Percentiles rank a stretch among this genome's conserved stretches.
These are phyloP conservation scores for Ganaspis sp. DNA, from an alignment of 1,140 invertebrate genomes.

Conservation along the genomic window DNA sequence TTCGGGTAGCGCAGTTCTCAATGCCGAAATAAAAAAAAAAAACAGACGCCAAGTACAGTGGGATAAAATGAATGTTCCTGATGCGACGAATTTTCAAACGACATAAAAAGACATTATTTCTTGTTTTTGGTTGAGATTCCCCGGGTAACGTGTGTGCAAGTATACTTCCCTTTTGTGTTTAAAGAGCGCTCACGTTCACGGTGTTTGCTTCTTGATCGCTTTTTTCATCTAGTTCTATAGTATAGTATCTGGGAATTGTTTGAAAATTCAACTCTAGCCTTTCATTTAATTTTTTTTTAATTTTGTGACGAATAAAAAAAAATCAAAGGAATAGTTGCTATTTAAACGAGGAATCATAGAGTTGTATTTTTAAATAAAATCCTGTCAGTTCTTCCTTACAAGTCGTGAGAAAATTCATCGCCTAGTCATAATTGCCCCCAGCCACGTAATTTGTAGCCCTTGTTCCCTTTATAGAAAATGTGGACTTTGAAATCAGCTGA, in stretches of 20 bases:
- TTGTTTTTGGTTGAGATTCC: background rate
- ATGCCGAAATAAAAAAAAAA: slow-evolving; percentile 29
- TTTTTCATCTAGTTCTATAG: background rate
- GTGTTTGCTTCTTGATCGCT: background rate
- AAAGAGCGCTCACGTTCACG: background rate
- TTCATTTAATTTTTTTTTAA: background rate
- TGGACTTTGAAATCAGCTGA: background rate
- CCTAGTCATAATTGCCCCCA: slow-evolving; percentile 43
- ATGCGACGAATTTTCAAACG: slow-evolving; percentile 23
- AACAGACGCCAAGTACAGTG: slow-evolving; percentile 16
- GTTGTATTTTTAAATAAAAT: slow-evolving; percentile 8
- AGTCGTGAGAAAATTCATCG: slow-evolving; percentile 38
- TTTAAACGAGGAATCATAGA: background rate
- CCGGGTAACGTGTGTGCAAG: background rate
- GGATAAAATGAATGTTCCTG: background rate
- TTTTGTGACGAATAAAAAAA: background rate
- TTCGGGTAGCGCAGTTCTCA: slow-evolving; percentile 53
- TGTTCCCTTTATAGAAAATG: background rate
- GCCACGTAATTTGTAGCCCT: background rate
- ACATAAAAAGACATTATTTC: background rate
- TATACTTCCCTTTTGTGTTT: background rate
- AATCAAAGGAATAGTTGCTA: background rate
- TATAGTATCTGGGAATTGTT: background rate
- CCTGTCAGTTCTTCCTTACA: slow-evolving; percentile 45
- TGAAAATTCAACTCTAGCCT: background rate